Evolutionary conservation across 2,797 vertebrate genomes (phyloP), one percentile per base, ranked within the genome.

Genomic region (Cercopithecus neglectus): DNA sequence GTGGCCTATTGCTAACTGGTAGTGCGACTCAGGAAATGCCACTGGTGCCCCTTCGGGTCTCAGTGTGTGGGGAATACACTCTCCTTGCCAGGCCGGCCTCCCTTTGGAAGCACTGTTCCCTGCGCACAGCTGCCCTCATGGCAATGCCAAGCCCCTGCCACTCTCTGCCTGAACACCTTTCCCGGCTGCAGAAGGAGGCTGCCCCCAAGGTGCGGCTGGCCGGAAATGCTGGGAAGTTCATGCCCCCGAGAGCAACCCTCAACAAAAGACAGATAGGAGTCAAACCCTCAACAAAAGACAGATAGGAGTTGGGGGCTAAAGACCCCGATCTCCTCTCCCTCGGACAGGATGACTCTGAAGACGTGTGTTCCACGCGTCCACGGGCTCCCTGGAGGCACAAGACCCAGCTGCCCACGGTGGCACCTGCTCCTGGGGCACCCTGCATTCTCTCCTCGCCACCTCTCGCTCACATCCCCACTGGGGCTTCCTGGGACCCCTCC

Each of bases 321-420:
- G 41, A 57, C n/a, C 10, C 6, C 2, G 8, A 2, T 50, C 9
- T 22, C 72, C 61, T 41, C 4, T 30, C 64, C 74, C 39, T 44
- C 2, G 2, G 17, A 41, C 48, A 85, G 48, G 61, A 19, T 19
- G 5, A 21, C 50, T 76, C 59, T 22, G 84, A 59, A 55, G 33
- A n/a, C 0, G 0, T 1, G 4, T 57, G 2, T 39, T 28, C 4
- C 46, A 8, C 55, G 14, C 2, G 24, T 33, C 70, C 30, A 4
- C 0, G 36, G 14, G 30, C 36, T 48, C 30, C 50, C 50, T 7
- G 21, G 88, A 0, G 30, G 13, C 70, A 6, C 0, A 0, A 39
- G 46, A 22, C 81, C 89, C 16, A 2, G 33, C 3, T 8, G 48
- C 90, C 5, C 3, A 0, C 4, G 28, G n/a, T 55, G 46, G 26